A percentile compares a stretch with the other conserved stretches of the same genome.
phyloP scores from a whole-genome alignment of 2,888 invertebrate genomes.

The Trissolcus japonicus region DNA sequence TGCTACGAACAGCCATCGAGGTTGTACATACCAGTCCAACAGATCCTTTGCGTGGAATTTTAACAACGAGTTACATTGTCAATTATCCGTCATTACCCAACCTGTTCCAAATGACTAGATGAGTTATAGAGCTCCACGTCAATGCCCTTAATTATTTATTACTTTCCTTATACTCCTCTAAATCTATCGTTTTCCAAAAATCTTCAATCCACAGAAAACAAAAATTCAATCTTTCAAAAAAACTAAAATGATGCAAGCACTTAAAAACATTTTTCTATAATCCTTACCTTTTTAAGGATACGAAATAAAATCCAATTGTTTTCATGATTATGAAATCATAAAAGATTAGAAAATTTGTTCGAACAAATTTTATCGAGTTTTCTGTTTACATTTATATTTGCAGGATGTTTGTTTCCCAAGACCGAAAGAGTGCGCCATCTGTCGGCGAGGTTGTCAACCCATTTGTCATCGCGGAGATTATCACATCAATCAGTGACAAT shows the following conservation, averaged over 20 bases:
- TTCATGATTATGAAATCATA: background rate
- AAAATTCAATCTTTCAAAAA: too few species aligned
- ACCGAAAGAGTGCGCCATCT: conserved; percentile 17
- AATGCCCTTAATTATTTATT: background rate
- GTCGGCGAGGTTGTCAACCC: background rate
- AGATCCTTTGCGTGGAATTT: background rate
- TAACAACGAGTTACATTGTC: conserved; percentile 3
- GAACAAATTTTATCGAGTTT: background rate
- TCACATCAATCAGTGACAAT: conserved; percentile 38
- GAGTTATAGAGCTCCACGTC: background rate
- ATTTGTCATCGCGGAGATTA: background rate
- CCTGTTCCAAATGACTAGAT: conserved; percentile 6
- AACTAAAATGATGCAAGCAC: background rate
- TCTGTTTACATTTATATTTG: too few species aligned
- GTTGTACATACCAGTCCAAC: background rate
- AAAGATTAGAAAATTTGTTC: background rate
- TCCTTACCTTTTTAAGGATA: too few species aligned
- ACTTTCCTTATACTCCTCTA: background rate
- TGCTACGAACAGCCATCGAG: background rate
- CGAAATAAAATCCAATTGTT: background rate
- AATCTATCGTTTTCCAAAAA: too few species aligned
- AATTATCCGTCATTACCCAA: conserved; percentile 7
- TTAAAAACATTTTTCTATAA: background rate
- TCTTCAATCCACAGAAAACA: too few species aligned
- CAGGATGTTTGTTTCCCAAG: background rate